Evolutionary conservation across 2,888 invertebrate species (phyloP).

Genomic region (Agrenia bidenticulata): DNA sequence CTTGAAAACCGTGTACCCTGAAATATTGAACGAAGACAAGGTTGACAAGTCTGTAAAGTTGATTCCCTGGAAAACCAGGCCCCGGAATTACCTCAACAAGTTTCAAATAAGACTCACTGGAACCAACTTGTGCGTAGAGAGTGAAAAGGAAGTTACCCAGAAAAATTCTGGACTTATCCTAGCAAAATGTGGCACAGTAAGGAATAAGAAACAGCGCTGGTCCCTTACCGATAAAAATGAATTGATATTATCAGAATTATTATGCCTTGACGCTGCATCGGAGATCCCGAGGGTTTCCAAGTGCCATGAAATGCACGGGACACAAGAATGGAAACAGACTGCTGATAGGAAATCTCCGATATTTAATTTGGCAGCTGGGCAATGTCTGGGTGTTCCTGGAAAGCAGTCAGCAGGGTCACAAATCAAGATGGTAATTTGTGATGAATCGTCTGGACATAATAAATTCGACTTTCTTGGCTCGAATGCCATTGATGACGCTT

Average conservation of each 20-base stretch:
- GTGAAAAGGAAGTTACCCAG: conserved; percentile 72
- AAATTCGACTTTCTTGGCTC: conserved; percentile 32
- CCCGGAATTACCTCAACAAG: conserved; percentile 56
- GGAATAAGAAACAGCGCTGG: conserved; percentile 79
- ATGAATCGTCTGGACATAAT: conserved; percentile 23
- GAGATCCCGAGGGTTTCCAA: conserved; percentile 75
- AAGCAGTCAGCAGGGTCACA: conserved; percentile 34
- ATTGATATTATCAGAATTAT: conserved; percentile 75
- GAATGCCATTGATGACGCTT: no score
- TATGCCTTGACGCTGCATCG: conserved; percentile 79
- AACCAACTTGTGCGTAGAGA: conserved; percentile 75
- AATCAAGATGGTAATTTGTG: conserved; percentile 47
- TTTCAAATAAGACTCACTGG: conserved; percentile 70
- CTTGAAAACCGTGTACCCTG: conserved; percentile 79
- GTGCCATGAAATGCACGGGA: conserved; percentile 87
- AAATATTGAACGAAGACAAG: conserved; percentile 58
- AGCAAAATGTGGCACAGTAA: conserved; percentile 65
- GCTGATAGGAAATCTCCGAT: conserved; percentile 61
- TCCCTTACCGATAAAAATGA: conserved; percentile 81
- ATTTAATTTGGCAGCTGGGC: conserved; percentile 83
- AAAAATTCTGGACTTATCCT: conserved; percentile 75
- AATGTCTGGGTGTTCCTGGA: conserved; percentile 66
- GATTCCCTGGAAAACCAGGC: conserved; percentile 78
- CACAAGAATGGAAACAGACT: conserved; percentile 78
- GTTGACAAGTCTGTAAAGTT: conserved; percentile 53